These are phyloP conservation scores for Diploptera punctata DNA, from an alignment of 2,888 invertebrate species.

Conservation along the genomic window DNA sequence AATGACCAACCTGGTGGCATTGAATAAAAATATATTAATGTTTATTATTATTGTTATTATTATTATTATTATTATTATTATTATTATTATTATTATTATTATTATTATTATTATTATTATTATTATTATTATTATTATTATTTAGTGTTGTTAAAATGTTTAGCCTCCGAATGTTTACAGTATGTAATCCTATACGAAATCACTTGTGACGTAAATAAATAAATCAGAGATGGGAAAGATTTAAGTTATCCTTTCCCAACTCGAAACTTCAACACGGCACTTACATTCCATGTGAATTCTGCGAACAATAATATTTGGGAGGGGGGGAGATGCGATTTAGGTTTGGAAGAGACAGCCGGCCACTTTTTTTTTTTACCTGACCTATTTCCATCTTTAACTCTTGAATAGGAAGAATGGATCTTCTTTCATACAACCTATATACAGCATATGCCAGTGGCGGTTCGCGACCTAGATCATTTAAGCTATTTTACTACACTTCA, in stretches of 20 bases:
- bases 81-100: constrained; percentile 13
- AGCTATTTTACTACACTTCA: too few relatives aligned
- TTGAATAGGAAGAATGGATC: not conserved
- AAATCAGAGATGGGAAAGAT: constrained; percentile 18
- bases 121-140: too few relatives aligned
- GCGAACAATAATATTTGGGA: too few relatives aligned
- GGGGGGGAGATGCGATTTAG: too few relatives aligned
- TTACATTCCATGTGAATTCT: not conserved
- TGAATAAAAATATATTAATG: too few relatives aligned
- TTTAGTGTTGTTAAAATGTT: not conserved
- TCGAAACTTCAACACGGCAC: not conserved
- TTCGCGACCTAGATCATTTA: too few relatives aligned
- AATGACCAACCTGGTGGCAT: too few relatives aligned
- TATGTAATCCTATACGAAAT: not conserved
- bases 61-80: constrained; percentile 2
- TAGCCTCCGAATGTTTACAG: not conserved
- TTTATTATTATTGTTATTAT: constrained; percentile 9
- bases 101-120: not conserved
- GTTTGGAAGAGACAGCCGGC: too few relatives aligned
- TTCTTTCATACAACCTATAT: too few relatives aligned
- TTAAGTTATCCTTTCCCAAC: constrained; percentile 7
- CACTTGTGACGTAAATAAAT: not conserved
- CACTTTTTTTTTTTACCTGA: constrained; percentile 17
- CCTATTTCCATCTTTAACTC: constrained; percentile 17
- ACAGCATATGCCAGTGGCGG: too few relatives aligned